phyloP scores from a whole-genome alignment of 2,797 vertebrate species.

The Ataeniobius toweri region DNA sequence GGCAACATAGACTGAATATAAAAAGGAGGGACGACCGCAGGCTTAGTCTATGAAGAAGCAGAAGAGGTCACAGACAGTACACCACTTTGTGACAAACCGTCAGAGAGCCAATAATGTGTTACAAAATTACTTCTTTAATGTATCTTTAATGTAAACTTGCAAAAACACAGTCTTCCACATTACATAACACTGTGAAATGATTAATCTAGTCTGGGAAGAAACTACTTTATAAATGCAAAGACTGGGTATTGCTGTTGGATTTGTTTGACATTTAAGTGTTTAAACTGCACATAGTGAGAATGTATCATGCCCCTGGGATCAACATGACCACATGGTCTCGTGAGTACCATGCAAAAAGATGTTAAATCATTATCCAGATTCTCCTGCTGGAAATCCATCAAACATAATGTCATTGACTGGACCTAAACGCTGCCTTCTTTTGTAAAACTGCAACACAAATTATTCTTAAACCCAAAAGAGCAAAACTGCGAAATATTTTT shows the following conservation, averaged over 20 bases:
- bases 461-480: not conserved
- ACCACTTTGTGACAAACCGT: not conserved
- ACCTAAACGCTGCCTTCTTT: not conserved
- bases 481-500: too few relatives aligned
- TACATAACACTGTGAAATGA: not conserved
- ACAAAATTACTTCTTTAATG: not conserved
- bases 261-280: not conserved
- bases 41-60: not conserved
- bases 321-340: constrained; percentile 6
- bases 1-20: not conserved
- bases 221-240: not conserved
- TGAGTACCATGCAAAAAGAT: not conserved
- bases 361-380: not conserved
- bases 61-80: not conserved
- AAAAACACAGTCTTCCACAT: not conserved
- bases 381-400: not conserved
- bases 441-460: not conserved
- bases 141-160: not conserved
- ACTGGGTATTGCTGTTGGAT: not conserved
- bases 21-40: not conserved
- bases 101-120: not conserved
- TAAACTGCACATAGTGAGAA: not conserved
- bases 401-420: not conserved
- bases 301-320: not conserved
- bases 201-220: not conserved